Base-by-base conservation (phyloP, 1,140 invertebrate species). In the Trichoplusia ni region DNA sequence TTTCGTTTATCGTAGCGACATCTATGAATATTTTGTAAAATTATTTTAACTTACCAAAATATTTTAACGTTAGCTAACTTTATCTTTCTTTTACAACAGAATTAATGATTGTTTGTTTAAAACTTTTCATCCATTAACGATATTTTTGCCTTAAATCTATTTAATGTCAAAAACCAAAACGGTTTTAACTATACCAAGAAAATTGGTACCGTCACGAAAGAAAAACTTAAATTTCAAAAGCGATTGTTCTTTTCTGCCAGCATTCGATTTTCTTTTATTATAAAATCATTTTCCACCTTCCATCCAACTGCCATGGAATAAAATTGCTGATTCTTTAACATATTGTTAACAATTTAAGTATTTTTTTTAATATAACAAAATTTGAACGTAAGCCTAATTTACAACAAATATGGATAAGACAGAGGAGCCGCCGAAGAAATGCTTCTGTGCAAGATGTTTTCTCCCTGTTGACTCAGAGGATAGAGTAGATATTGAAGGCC, bases 361-460 rank as follows among this genome's bases (percentile, higher is more conserved):
- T 54, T 69, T 65, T 53, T 60, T 47, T 60, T 46, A 47, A 8
- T 25, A n/a, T 23, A 33, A 61, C 58, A 49, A 61, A 61, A 61
- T 49, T 61, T 21, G 4, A 38, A 37, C 59, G 29, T 61, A 27
- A 13, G 6, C 4, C 6, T 38, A 44, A n/a, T 47, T 14, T 23
- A 19, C 0, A 29, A 40, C 2, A 31, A 71, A 64, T 72, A 89
- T 88, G 86, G 80, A 88, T 58, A 81, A 76, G 44, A 66, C 64
- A 37, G 74, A 81, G 67, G 83, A 79, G 14, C 54, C 76, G 44
- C 46, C 69, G 21, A 90, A 86, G 67, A 90, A 86, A 77, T 86
- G 76, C 54, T 90, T 81, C 47, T 90, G 87, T 60, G 77, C 83
- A 11, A 70, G 84, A 73, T 90, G 87, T 67, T 90, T 90, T 62